Evolutionary conservation across 2,797 vertebrate genomes (phyloP), one percentile per base, ranked within the genome.

Genomic region (Alcedo quadribrachys): DNA sequence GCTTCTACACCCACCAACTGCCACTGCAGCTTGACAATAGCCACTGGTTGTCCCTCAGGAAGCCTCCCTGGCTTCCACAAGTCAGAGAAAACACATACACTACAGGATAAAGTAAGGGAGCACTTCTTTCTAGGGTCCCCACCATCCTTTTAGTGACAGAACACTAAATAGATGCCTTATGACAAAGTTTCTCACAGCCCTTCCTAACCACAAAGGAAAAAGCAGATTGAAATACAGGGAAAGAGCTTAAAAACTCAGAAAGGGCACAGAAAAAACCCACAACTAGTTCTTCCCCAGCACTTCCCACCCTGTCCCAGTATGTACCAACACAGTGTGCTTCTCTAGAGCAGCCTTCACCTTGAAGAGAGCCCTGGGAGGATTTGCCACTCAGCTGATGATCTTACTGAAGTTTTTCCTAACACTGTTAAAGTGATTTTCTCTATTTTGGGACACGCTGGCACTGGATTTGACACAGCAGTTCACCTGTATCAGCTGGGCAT

Each of bases 1-100:
- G 20, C 3, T 79, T 48, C 71, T 27, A 20, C 63, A 76, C 43
- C 20, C 62, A 28, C 0, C 2, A 60, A 8, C 0, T 30, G 17
- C 42, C 65, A 51, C 19, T 19, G 55, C 30, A 60, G 45, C 32
- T 45, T 25, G 19, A 0, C 4, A 1, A 1, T 4, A 1, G 0
- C 25, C 8, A 71, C 6, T 15, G 70, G 22, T 17, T 61, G 63
- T 37, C 48, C 18, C n/a, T 2, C 37, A 67, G 33, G 60, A 55
- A 82, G 24, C 27, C 51, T 63, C 42, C 11, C 18, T 40, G 37
- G 37, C 37, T 40, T 40, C 37, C 37, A 40, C 13, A 40, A 40
- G 37, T 40, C 37, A 40, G 37, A 40, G 37, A 40, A 40, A 15
- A 6, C 63, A 53, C 9, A 11, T 2, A 50, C 15, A 54, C 14